Evolutionary conservation across 2,797 vertebrate genomes (phyloP).

Genomic region (Poeciliopsis presidionis): DNA sequence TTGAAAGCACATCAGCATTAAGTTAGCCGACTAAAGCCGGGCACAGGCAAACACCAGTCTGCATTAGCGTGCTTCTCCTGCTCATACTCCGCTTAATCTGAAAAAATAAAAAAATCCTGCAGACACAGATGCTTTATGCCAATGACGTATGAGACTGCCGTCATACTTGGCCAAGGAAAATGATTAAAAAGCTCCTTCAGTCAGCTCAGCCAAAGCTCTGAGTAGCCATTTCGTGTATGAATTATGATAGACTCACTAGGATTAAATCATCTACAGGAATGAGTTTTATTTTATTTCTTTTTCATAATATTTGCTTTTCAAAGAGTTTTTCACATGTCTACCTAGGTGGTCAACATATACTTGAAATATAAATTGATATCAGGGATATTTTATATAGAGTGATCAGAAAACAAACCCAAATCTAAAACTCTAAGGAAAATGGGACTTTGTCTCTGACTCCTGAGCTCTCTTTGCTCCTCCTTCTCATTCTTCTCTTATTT

Average conservation of each 20-base stretch:
- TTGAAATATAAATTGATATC: background rate
- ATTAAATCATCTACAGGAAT: background rate
- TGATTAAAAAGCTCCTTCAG: constrained; percentile 63
- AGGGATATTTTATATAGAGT: background rate
- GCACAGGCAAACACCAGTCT: constrained; percentile 54
- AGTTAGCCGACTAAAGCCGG: constrained; percentile 62
- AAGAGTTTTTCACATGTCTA: background rate
- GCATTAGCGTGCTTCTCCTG: constrained; percentile 60
- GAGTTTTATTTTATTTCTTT: background rate
- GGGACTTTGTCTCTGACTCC: background rate
- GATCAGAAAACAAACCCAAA: background rate
- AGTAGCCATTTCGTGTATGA: constrained; percentile 17
- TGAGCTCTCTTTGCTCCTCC: background rate
- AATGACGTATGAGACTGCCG: constrained; percentile 52
- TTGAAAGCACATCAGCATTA: constrained; percentile 75
- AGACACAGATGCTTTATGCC: constrained; percentile 62
- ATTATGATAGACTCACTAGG: background rate
- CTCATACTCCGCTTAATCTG: constrained; percentile 61
- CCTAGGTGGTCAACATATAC: background rate
- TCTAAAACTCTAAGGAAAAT: background rate
- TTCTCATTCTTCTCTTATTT: background rate
- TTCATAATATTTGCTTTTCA: background rate
- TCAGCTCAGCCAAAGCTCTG: constrained; percentile 39
- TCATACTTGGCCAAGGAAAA: constrained; percentile 56
- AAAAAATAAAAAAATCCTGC: constrained; percentile 39